phyloP scores from a whole-genome alignment of 1,140 invertebrate species.

The Phymastichus coffea region DNA sequence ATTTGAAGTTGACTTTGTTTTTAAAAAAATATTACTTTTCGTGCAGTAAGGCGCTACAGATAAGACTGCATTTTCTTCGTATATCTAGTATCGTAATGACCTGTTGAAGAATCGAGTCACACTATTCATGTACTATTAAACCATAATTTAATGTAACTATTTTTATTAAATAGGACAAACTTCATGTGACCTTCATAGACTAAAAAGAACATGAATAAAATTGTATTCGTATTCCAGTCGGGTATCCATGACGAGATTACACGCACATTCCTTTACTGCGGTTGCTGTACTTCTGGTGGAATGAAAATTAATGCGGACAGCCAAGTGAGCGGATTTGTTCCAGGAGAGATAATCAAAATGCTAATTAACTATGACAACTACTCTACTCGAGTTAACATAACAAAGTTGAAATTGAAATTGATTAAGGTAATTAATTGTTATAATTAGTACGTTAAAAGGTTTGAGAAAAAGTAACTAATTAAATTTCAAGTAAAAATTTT shows the following conservation, averaged over 20 bases:
- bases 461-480: background rate
- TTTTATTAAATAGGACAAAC: too few relatives aligned
- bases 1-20: too few relatives aligned
- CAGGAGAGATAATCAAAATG: constrained; percentile 65
- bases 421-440: constrained; percentile 63
- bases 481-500: background rate
- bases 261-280: constrained; percentile 66
- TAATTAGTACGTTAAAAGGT: too few relatives aligned
- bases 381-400: constrained; percentile 60
- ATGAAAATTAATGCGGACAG: constrained; percentile 58
- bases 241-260: constrained; percentile 44
- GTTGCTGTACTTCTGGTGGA: constrained; percentile 59
- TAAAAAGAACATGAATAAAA: too few relatives aligned
- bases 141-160: too few relatives aligned
- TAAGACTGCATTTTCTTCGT: too few relatives aligned
- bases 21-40: too few relatives aligned
- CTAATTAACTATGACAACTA: constrained; percentile 62
- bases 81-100: too few relatives aligned
- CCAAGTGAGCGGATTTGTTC: constrained; percentile 63
- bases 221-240: constrained; percentile 15
- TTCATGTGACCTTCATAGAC: too few relatives aligned
- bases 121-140: too few relatives aligned
- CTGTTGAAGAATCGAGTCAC: too few relatives aligned
- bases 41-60: too few relatives aligned
- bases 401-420: constrained; percentile 60